Conservation (phyloP, 2,797 vertebrate species). For the Xiphorhynchus erythropygius region DNA sequence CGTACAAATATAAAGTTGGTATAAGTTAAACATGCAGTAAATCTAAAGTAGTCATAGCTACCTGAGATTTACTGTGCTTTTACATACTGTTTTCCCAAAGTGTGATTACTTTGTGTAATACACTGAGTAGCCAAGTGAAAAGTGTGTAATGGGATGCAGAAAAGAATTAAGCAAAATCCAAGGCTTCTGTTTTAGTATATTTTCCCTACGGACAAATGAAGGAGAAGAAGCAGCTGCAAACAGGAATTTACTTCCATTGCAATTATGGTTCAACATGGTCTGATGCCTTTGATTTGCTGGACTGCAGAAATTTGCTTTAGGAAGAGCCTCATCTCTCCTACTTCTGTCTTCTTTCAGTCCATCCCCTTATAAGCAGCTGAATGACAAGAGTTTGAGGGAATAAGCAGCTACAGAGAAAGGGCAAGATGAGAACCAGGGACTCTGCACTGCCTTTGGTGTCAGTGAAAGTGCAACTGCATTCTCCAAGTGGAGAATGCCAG, state of each 20-base stretch:
- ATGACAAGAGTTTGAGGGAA: background rate
- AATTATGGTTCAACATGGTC: background rate
- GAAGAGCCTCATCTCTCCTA: background rate
- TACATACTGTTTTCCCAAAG: background rate
- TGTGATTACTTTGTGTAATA: background rate
- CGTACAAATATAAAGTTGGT: background rate
- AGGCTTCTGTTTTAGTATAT: background rate
- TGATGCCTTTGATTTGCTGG: background rate
- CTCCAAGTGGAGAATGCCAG: background rate
- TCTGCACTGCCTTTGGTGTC: background rate
- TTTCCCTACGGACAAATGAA: background rate
- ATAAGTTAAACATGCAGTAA: background rate
- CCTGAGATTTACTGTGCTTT: background rate
- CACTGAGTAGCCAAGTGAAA: background rate
- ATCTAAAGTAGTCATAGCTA: background rate
- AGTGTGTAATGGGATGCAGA: accelerated
- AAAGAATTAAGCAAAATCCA: background rate
- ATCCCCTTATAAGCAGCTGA: background rate
- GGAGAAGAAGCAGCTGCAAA: background rate
- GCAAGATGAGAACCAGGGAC: background rate
- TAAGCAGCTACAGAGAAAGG: background rate
- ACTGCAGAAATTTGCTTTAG: background rate
- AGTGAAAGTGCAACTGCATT: background rate
- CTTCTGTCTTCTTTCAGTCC: background rate
- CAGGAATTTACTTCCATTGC: background rate